These are phyloP conservation scores for Cerceris ruficornis DNA, from an alignment of 2,888 invertebrate species.

Conservation along the genomic window DNA sequence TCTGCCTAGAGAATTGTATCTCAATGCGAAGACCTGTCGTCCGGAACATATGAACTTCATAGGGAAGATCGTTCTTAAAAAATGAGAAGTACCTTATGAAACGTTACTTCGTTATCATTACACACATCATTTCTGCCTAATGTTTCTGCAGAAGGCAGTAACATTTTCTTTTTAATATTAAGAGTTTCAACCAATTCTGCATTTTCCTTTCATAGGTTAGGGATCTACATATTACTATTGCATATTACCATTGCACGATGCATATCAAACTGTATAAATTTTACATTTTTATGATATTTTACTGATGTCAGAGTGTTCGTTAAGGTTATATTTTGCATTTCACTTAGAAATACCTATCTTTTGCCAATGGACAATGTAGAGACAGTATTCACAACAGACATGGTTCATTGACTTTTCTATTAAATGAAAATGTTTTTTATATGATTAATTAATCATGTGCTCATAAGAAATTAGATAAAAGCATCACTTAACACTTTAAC, in stretches of 20 bases:
- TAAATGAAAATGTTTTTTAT: not conserved
- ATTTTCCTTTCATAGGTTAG: conserved; percentile 64
- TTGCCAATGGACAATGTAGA: too few species aligned
- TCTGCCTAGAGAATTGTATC: conserved; percentile 37
- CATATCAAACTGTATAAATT: conserved; percentile 12
- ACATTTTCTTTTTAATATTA: conserved; percentile 24
- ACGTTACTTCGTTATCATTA: conserved; percentile 17
- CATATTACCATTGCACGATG: conserved; percentile 20
- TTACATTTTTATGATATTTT: not conserved
- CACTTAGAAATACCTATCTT: too few species aligned
- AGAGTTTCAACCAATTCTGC: conserved; percentile 35
- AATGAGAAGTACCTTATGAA: conserved; percentile 24
- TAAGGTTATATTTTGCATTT: too few species aligned
- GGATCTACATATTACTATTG: conserved; percentile 23
- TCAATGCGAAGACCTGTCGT: conserved; percentile 60
- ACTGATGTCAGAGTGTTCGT: too few species aligned
- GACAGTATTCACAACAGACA: too few species aligned
- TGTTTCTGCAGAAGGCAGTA: conserved; percentile 13
- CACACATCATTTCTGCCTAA: not conserved
- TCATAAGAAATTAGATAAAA: too few species aligned
- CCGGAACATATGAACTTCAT: conserved; percentile 55
- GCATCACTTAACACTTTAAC: too few species aligned
- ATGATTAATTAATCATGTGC: not conserved
- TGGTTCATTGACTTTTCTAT: not conserved
- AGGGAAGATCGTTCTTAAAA: conserved; percentile 56